phyloP scores from a whole-genome alignment of 2,113 vertebrate genomes.

The Tragulus kanchil region DNA sequence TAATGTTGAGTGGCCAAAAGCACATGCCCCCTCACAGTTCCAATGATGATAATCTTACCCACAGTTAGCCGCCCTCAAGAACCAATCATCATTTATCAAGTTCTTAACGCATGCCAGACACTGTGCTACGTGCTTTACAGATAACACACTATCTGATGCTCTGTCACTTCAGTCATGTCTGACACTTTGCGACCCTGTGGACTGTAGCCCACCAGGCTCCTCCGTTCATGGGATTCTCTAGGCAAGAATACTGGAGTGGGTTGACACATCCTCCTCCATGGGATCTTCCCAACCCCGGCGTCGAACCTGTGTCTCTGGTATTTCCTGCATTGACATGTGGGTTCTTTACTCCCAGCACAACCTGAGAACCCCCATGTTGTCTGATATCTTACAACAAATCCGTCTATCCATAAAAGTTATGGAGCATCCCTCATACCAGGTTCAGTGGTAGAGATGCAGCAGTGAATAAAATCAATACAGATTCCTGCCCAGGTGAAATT shows the following conservation, averaged over 20 bases:
- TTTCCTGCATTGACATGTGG: background rate
- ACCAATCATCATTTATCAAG: background rate
- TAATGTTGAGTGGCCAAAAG: too few relatives aligned
- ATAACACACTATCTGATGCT: accelerated
- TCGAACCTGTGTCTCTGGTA: background rate
- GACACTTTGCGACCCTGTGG: background rate
- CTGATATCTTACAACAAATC: background rate
- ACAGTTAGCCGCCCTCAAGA: background rate
- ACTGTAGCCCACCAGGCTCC: background rate
- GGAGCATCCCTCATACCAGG: background rate
- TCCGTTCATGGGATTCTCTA: background rate
- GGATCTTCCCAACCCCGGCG: background rate
- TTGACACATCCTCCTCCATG: background rate
- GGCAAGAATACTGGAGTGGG: background rate
- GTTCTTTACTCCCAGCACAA: background rate
- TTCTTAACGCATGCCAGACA: accelerated
- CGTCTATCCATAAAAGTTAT: background rate
- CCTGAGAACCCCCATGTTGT: background rate
- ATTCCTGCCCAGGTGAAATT: background rate
- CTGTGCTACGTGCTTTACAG: background rate
- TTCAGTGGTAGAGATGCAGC: background rate
- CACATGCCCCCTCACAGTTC: background rate
- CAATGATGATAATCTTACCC: background rate
- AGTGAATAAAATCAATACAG: background rate
- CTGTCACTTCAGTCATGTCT: background rate